These are phyloP conservation scores for Atrichornis clamosus DNA, from an alignment of 2,113 vertebrate species.

Conservation along the genomic window DNA sequence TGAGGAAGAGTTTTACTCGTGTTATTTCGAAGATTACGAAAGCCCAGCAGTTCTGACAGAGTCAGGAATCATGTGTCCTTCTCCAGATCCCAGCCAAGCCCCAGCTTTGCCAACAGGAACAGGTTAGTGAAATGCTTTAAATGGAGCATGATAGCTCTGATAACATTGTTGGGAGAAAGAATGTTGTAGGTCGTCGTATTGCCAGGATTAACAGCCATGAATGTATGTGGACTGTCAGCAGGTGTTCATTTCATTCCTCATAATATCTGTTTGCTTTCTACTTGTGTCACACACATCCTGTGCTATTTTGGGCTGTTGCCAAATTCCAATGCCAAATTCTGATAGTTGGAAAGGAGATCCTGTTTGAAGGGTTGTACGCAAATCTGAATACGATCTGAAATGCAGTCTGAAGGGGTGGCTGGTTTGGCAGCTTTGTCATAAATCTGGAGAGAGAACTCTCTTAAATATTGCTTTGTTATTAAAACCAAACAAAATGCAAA, in stretches of 20 bases:
- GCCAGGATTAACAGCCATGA: conserved; percentile 17
- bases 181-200: not conserved
- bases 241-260: conserved; percentile 53
- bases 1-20: conserved; percentile 84
- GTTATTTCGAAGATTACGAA: conserved; percentile 82
- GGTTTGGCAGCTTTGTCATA: conserved; percentile 30
- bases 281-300: conserved; percentile 41
- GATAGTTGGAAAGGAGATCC: conserved; percentile 26
- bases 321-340: conserved; percentile 35
- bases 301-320: conserved; percentile 48
- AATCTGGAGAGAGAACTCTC: not conserved
- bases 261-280: conserved; percentile 45
- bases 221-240: conserved; percentile 36
- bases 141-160: not conserved
- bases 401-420: not conserved
- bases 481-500: not conserved
- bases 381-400: conserved; percentile 18
- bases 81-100: conserved; percentile 78
- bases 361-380: conserved; percentile 5
- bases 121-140: conserved; percentile 75
- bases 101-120: conserved; percentile 79
- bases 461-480: not conserved
- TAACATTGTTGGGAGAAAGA: not conserved
- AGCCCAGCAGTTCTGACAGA: conserved; percentile 80
- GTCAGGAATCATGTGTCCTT: conserved; percentile 83